Base-by-base conservation (phyloP, 2,113 vertebrate genomes). In the Donacobius atricapilla region DNA sequence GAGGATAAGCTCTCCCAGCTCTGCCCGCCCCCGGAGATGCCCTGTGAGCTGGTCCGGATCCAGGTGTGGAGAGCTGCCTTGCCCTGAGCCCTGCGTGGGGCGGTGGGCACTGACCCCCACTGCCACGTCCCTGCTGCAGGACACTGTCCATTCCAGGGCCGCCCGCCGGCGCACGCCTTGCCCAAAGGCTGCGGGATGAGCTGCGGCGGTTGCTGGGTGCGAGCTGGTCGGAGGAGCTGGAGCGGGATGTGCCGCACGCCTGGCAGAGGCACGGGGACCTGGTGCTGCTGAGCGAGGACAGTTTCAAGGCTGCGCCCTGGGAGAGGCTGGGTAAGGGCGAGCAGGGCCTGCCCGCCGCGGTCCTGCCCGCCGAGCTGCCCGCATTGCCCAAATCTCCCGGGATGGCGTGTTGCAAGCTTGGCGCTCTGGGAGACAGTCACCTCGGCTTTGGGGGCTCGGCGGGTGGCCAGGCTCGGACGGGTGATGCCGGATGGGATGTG, bases 251-350 rank as follows among this genome's bases (percentile, higher is more conserved):
- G 39, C 99, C 99, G 69, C 96, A 23, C 4, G 96, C 98, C 50
- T 99, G 99, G 98, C 98, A 99, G 68, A 89, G 97, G 15, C 99
- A 99, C 4, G 98, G 98, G 19, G 98, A 99, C 92, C 96, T 99
- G 24, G 63, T 99, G 63, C 85, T 99, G 57, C 94, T 99, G 64
- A 96, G 95, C 3, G 98, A 98, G 57, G 96, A 96, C 77, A 98
- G 98, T 96, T 99, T 99, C 95, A 97, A 91, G 22, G 97, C 96
- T 22, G 85, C 82, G 0, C n/a, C 70, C 0, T 99, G 99, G 99
- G 80, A 94, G 60, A 92, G 89, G 72, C 87, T 99, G 37, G 98
- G 98, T 99, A 97, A 95, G 95, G 56, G 2, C 6, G 2, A 77
- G 80, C 3, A 0, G 58, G 15, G 6, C 75, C 40, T 28, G 37